Conservation (phyloP, 35 echinoderm and acorn worm genomes). For the Ptychodera flava region DNA sequence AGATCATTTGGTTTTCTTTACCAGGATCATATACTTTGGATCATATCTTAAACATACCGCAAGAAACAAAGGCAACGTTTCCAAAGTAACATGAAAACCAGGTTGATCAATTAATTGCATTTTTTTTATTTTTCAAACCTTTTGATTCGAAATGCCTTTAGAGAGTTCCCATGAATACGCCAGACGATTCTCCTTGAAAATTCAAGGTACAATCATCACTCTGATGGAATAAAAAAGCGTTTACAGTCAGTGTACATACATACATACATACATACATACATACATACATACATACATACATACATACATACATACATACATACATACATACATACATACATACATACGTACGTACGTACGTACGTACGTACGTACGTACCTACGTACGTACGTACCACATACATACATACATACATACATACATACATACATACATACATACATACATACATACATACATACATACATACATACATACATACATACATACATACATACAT, state of each 20-base stretch:
- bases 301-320: slow-evolving; percentile 26
- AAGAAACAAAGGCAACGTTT: too few relatives aligned
- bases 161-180: too few relatives aligned
- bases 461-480: slow-evolving; percentile 28
- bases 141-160: too few relatives aligned
- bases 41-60: too few relatives aligned
- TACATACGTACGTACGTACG: slow-evolving; percentile 17
- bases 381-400: background rate
- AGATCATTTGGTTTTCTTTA: too few relatives aligned
- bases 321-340: slow-evolving; percentile 28
- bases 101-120: too few relatives aligned
- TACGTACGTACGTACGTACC: background rate
- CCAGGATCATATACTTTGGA: too few relatives aligned
- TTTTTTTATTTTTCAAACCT: too few relatives aligned
- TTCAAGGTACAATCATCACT: too few relatives aligned
- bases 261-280: slow-evolving; percentile 35
- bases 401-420: slow-evolving; percentile 12
- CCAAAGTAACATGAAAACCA: too few relatives aligned
- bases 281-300: slow-evolving; percentile 31
- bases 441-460: slow-evolving; percentile 28
- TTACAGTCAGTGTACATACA: slow-evolving; percentile 22
- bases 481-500: slow-evolving; percentile 28
- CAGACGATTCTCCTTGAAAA: too few relatives aligned
- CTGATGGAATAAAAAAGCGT: too few relatives aligned
- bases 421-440: slow-evolving; percentile 28